Evolutionary conservation across 23 tunicate species (phyloP), one percentile per base, ranked within the genome.

Genomic region (Halocynthia aurantium): DNA sequence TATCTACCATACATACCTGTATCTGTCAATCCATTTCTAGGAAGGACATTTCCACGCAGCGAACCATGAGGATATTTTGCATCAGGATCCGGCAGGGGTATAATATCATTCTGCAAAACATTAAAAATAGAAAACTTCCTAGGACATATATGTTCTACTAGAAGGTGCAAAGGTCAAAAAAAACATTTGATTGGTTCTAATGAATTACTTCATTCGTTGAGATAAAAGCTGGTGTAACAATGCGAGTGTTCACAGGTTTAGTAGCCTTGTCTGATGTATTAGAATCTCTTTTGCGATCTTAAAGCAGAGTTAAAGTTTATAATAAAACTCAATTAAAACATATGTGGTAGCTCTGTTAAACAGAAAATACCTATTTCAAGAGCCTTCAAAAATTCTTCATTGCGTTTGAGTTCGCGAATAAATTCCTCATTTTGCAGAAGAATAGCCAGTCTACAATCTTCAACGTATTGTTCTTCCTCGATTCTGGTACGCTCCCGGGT

Each of bases 381-480:
- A n/a, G 76, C 84, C 12, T 76, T 80, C 55, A 92, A 67, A 80
- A 92, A 92, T 50, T 84, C 84, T 10, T 92, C 88, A 60, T 92
- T 92, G 51, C 91, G 61, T 53, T 72, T 67, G 8, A 92, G 78
- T 71, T 92, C 98, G 12, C 71, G 51, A 57, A 92, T 53, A 60
- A 92, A 92, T 58, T 92, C 98, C 76, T 92, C 87, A 62, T 86
- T 86, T 58, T 86, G 88, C 31, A 92, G 67, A 68, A 92, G 74
- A 8, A 86, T 49, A 61, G 92, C 98, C 53, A 92, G 55, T 58
- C 75, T 86, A 57, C 81, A 68, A 61, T 92, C 98, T 44, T 92
- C 98, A 17, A 90, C 70, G 69, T 83, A 83, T 69, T 90, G 87
- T 2, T 61, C 80, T 70, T 87, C 80, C 62, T 87, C 93, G 15